Conservation (phyloP, 2,888 invertebrate genomes). For the Cheilosia grossa region DNA sequence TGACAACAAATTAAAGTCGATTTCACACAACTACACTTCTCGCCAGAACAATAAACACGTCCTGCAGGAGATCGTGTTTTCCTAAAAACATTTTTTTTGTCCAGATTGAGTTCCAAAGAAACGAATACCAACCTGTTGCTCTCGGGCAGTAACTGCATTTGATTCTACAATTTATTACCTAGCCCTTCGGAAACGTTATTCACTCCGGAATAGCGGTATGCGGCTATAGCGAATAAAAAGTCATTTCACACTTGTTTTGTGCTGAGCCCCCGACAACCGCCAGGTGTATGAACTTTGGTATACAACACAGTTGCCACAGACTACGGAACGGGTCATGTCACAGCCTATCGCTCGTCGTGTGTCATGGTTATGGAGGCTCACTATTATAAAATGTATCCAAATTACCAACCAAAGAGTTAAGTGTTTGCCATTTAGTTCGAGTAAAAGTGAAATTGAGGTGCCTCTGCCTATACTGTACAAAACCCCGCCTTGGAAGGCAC, state of each 20-base stretch:
- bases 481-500: slow-evolving; percentile 25
- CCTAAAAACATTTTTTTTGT: too few species aligned
- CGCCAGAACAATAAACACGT: neutral
- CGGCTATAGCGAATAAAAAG: slow-evolving; percentile 22
- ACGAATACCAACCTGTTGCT: slow-evolving; percentile 1
- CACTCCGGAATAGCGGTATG: slow-evolving; percentile 46
- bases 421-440: slow-evolving; percentile 55
- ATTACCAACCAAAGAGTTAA: slow-evolving; percentile 33
- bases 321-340: slow-evolving; percentile 33
- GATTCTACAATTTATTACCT: slow-evolving; percentile 28
- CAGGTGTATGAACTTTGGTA: slow-evolving; percentile 27
- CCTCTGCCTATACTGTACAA: neutral
- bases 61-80: too few species aligned
- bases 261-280: neutral
- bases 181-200: slow-evolving; percentile 24
- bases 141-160: slow-evolving; percentile 11
- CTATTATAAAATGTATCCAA: slow-evolving; percentile 7
- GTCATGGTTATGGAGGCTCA: neutral
- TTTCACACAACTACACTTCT: neutral
- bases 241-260: slow-evolving; percentile 44
- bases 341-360: slow-evolving; percentile 5
- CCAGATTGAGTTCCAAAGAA: neutral
- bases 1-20: too few species aligned
- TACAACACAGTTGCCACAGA: neutral
- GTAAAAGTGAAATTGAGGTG: slow-evolving; percentile 70